A percentile compares a stretch with the other conserved stretches of the same genome.
phyloP scores from a whole-genome alignment of 2,888 invertebrate species.

The Tribolium freemani region DNA sequence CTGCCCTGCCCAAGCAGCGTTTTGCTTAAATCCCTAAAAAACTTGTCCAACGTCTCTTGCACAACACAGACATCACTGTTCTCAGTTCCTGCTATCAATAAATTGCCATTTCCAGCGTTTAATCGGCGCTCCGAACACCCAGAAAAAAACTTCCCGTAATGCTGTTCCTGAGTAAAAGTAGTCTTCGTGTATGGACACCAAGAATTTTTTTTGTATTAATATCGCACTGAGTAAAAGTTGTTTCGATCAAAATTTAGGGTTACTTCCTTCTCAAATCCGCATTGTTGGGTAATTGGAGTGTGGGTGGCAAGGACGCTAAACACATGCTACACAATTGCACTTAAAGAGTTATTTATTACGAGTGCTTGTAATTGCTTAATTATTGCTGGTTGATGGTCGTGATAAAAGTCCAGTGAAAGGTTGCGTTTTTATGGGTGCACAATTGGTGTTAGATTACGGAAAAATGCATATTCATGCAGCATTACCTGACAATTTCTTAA shows the following conservation, averaged over 20 bases:
- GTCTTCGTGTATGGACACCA: not conserved
- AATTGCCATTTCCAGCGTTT: constrained; percentile 13
- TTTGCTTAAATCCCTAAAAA: not conserved
- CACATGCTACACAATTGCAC: constrained; percentile 22
- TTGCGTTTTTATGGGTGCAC: constrained; percentile 6
- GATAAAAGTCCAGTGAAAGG: constrained; percentile 31
- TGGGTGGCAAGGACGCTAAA: constrained; percentile 37
- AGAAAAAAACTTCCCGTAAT: constrained; percentile 13
- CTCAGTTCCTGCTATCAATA: constrained; percentile 14
- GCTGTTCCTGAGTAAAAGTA: constrained; percentile 31
- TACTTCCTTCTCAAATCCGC: constrained; percentile 7
- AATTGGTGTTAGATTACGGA: constrained; percentile 33
- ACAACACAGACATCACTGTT: not conserved
- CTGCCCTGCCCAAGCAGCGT: too few relatives aligned
- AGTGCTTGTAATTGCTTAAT: constrained; percentile 27
- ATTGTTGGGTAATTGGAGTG: constrained; percentile 18
- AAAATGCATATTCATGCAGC: constrained; percentile 30
- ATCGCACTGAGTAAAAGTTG: constrained; percentile 18
- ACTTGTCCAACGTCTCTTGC: not conserved
- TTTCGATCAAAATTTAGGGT: not conserved
- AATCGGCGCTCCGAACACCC: constrained; percentile 1
- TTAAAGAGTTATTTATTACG: constrained; percentile 25
- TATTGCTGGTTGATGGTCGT: constrained; percentile 13
- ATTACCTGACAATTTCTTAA: constrained; percentile 32
- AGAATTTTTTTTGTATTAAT: constrained; percentile 4